Base-by-base conservation (phyloP, 2,888 invertebrate species). In the Erebia palarica region DNA sequence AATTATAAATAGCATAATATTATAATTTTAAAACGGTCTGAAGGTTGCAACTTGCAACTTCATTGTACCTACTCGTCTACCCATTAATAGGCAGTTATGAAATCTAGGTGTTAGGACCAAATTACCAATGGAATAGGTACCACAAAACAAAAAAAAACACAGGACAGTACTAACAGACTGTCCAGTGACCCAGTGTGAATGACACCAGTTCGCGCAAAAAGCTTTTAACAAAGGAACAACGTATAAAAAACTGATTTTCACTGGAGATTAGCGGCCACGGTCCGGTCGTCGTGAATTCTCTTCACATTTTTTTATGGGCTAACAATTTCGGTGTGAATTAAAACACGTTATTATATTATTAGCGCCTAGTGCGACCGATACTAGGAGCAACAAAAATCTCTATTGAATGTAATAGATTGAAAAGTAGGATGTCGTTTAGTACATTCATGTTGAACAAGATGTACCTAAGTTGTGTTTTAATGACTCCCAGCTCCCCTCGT, bases 141-240 rank as follows among this genome's bases (percentile, higher is more conserved):
- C 36, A 36, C 5, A 36, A 7, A 36, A 36, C 2, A 1, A 27
- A 27, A 27, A 27, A 27, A 27, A 27, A 27, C 51, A 42, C 58
- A 47, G 47, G 42, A 36, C 27, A 53, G 60, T 51, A 53, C 49
- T 42, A 58, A 21, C 65, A 57, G 63, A 8, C 27, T 58, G 57
- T 73, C 71, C 74, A 75, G 70, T 68, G 75, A 73, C 75, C 75
- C 80, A 84, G 83, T 87, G 90, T 90, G 86, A 90, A 90, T 86
- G 90, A 90, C 89, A 88, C 82, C 83, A 77, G 78, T 69, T 72
- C 65, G 75, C 76, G 81, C 82, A 89, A 90, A 90, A 89, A 89
- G 81, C 77, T 70, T 49, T 72, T 69, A 80, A 82, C 80, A 83
- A 86, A 84, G 82, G 79, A 80, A 80, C 74, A 71, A 75, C 80